Evolutionary conservation across 2,113 vertebrate genomes (phyloP).

Genomic region (Myotis brandtii): DNA sequence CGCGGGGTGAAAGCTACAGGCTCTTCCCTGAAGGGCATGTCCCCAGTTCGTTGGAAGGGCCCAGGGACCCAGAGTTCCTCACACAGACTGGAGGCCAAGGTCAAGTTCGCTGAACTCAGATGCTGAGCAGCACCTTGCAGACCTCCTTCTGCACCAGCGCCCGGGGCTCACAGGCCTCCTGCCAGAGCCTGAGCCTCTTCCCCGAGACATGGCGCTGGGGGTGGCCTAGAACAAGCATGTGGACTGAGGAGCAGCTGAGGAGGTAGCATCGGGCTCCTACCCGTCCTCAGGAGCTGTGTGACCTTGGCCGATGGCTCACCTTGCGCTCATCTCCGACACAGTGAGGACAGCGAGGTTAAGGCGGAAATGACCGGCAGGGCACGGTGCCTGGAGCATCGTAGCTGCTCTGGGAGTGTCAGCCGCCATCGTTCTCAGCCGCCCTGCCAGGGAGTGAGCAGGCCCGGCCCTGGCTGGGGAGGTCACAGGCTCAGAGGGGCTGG

Average conservation of each 20-base stretch:
- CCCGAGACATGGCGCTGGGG: background rate
- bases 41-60: background rate
- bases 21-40: background rate
- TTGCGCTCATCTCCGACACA: background rate
- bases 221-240: accelerated
- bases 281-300: no score
- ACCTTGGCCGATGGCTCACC: no score
- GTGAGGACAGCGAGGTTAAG: accelerated
- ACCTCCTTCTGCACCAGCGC: no score
- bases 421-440: background rate
- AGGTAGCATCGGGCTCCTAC: no score
- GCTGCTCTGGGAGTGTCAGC: accelerated
- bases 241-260: background rate
- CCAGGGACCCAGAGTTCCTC: background rate
- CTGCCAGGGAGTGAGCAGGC: no score
- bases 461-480: accelerated
- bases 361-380: accelerated
- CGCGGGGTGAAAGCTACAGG: accelerated
- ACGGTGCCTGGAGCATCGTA: accelerated
- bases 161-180: accelerated
- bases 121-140: background rate
- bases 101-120: background rate
- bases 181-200: background rate
- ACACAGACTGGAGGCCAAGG: background rate
- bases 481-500: accelerated